Conservation (phyloP, 2,797 vertebrate genomes). For the Propithecus deckenii region DNA sequence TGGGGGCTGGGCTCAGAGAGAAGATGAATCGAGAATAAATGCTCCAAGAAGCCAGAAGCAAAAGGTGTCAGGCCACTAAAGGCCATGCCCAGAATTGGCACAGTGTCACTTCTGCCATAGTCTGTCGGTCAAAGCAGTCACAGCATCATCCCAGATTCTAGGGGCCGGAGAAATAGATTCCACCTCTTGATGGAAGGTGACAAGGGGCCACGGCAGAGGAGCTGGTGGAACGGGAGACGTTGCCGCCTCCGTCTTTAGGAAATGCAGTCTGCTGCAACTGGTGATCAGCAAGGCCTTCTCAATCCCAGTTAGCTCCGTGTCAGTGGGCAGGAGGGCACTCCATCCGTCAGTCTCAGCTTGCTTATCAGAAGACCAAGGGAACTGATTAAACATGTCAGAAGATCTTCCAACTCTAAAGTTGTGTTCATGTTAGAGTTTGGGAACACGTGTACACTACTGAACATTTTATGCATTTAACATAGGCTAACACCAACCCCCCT, state of each 20-base stretch:
- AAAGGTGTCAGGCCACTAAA: background rate
- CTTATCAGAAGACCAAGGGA: background rate
- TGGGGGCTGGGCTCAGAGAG: background rate
- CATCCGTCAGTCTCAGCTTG: background rate
- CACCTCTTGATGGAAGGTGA: background rate
- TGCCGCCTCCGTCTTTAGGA: background rate
- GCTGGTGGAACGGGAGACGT: rapidly evolving
- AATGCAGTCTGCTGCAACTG: rapidly evolving
- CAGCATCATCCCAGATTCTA: background rate
- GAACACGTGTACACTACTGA: rapidly evolving
- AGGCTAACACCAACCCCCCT: background rate
- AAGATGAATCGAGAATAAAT: background rate
- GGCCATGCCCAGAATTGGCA: background rate
- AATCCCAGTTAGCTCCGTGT: background rate
- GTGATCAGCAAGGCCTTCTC: background rate
- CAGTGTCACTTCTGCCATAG: background rate
- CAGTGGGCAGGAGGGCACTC: rapidly evolving
- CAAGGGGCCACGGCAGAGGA: rapidly evolving
- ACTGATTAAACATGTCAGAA: background rate
- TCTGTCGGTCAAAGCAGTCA: background rate
- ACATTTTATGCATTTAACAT: background rate
- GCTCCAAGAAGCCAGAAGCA: background rate
- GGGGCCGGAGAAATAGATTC: rapidly evolving
- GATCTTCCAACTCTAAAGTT: background rate
- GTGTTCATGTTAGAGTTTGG: background rate